A percentile compares a stretch with the other conserved stretches of the same genome.
Evolutionary conservation across 2,113 vertebrate species (phyloP).

Genomic region (Entelurus aequoreus): DNA sequence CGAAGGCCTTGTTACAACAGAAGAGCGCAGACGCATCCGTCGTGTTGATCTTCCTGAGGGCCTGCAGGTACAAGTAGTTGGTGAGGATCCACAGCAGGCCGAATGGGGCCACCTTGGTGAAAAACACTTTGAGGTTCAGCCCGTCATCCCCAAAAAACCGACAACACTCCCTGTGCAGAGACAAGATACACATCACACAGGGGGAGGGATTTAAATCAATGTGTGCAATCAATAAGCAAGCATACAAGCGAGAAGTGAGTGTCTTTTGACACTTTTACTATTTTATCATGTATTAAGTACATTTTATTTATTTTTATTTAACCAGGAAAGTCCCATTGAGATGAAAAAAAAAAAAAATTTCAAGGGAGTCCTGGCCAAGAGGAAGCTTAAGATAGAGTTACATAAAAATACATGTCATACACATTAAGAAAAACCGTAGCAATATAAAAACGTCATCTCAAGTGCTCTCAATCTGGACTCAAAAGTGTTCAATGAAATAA

Average conservation of each 20-base stretch:
- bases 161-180: slow-evolving; percentile 85
- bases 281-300: too few species aligned
- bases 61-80: slow-evolving; percentile 98
- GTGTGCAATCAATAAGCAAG: background rate
- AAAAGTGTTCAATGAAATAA: too few species aligned
- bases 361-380: too few species aligned
- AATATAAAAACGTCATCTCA: too few species aligned
- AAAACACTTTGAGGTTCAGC: slow-evolving; percentile 91
- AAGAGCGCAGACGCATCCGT: slow-evolving; percentile 93
- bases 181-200: slow-evolving; percentile 20
- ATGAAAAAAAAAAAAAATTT: too few species aligned
- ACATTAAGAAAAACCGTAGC: too few species aligned
- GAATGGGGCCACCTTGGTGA: slow-evolving; percentile 91
- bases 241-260: background rate
- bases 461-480: too few species aligned
- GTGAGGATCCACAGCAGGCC: slow-evolving; percentile 94
- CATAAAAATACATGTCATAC: too few species aligned
- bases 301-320: too few species aligned
- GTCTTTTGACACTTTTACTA: too few species aligned
- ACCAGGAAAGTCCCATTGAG: too few species aligned
- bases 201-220: slow-evolving; percentile 1
- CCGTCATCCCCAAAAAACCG: slow-evolving; percentile 92
- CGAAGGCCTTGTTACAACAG: slow-evolving; percentile 99
- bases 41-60: slow-evolving; percentile 96
- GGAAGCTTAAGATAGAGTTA: too few species aligned